A percentile compares a stretch with the other conserved stretches of the same genome.
These are phyloP conservation scores for Peucedramus taeniatus DNA, from an alignment of 2,113 vertebrate species.

Conservation along the genomic window DNA sequence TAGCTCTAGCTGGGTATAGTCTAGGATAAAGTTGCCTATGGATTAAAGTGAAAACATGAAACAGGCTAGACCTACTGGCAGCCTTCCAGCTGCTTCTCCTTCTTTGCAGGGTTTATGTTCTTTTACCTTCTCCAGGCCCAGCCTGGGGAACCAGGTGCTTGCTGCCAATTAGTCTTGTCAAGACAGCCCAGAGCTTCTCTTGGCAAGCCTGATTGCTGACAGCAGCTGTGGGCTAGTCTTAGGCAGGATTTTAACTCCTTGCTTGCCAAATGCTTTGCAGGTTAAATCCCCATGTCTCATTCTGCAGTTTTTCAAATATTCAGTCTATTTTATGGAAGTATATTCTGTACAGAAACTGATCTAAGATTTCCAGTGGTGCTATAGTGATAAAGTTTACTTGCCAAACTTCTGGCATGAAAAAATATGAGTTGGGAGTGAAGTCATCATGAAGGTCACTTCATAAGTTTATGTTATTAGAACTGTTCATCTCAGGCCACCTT, in stretches of 20 bases:
- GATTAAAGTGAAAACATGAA: conserved; percentile 6
- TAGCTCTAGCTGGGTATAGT: neutral
- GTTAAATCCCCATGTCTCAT: neutral
- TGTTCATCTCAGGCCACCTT: neutral
- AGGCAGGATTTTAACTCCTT: conserved; percentile 39
- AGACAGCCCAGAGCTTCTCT: conserved; percentile 32
- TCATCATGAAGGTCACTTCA: neutral
- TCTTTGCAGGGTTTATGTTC: conserved; percentile 25
- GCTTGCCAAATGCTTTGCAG: neutral
- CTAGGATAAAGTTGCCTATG: neutral
- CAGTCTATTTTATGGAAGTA: neutral
- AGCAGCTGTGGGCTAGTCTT: conserved; percentile 44
- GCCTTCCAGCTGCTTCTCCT: conserved; percentile 10
- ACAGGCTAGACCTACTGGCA: conserved; percentile 4
- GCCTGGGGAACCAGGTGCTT: conserved; percentile 39
- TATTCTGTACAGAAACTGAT: neutral
- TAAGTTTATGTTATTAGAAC: neutral
- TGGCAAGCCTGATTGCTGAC: conserved; percentile 58
- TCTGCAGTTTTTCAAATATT: neutral
- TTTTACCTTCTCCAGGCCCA: conserved; percentile 11
- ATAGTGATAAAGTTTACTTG: neutral
- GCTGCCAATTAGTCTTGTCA: conserved; percentile 62
- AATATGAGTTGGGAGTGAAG: neutral
- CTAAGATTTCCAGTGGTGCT: neutral
- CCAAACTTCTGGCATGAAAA: neutral